Conservation (phyloP, 2,113 vertebrate species). For the Leuciscus idus region DNA sequence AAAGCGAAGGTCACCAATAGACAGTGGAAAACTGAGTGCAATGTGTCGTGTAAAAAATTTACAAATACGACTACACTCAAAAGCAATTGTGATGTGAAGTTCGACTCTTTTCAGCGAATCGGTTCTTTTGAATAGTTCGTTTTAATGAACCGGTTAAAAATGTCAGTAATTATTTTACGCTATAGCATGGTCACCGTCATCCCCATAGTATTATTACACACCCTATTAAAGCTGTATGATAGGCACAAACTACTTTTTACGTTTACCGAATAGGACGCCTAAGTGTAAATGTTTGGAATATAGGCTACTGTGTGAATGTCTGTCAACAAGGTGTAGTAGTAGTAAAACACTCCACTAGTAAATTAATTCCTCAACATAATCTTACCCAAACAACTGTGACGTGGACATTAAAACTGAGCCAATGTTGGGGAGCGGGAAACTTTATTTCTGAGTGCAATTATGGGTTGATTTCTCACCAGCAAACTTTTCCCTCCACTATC, state of each 20-base stretch:
- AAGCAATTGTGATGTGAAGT: background rate
- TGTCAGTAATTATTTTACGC: background rate
- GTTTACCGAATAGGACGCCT: too few species aligned
- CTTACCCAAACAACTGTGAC: background rate
- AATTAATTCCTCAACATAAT: background rate
- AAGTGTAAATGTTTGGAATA: background rate
- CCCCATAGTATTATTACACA: background rate
- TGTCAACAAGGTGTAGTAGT: background rate
- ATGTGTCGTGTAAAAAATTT: background rate
- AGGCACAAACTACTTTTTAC: too few species aligned
- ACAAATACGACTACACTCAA: background rate
- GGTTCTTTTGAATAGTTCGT: background rate
- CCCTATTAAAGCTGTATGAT: too few species aligned
- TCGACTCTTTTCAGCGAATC: background rate
- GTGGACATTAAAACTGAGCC: background rate
- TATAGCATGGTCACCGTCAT: background rate
- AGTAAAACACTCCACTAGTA: background rate
- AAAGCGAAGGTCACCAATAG: background rate
- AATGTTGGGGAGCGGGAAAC: constrained; percentile 60
- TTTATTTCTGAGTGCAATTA: constrained; percentile 71
- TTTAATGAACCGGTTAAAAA: background rate
- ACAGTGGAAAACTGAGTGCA: background rate
- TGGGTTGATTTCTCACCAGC: constrained; percentile 53
- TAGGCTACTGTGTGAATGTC: background rate
- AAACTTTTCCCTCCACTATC: constrained; percentile 9